A percentile compares a stretch with the other conserved stretches of the same genome.
These are phyloP conservation scores for Mormyrus hasselquistii DNA, from an alignment of 2,797 vertebrate genomes.

Conservation along the genomic window DNA sequence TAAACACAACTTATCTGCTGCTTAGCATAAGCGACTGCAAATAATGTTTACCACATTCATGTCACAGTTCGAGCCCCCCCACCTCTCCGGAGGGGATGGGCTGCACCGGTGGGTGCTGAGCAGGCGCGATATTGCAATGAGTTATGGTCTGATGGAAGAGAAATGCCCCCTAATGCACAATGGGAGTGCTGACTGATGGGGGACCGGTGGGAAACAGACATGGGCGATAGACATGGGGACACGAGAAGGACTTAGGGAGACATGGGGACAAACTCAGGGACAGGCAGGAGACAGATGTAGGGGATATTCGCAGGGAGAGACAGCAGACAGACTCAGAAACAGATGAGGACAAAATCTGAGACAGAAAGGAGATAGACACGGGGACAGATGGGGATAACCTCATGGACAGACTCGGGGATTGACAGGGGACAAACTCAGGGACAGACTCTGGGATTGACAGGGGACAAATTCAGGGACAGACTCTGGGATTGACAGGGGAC, in stretches of 20 bases:
- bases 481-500: too few relatives aligned
- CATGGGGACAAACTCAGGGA: not conserved
- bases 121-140: constrained; percentile 1
- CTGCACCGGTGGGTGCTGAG: not conserved
- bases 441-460: not conserved
- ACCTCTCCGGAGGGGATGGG: not conserved
- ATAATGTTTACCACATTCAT: constrained; percentile 14
- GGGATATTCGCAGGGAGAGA: not conserved
- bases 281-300: not conserved
- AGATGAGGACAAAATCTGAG: not conserved
- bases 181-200: not conserved
- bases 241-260: not conserved
- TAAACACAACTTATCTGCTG: constrained; percentile 25
- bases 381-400: not conserved
- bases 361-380: not conserved
- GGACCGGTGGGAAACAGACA: not conserved
- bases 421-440: not conserved
- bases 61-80: constrained; percentile 5
- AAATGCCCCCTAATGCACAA: not conserved
- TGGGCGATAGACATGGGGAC: not conserved
- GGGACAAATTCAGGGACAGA: not conserved
- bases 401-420: not conserved
- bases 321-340: constrained; percentile 3
- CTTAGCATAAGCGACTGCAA: constrained; percentile 18
- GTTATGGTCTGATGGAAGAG: constrained; percentile 15